Conservation (phyloP, 2,888 invertebrate species). For the Halictus quadricinctus region DNA sequence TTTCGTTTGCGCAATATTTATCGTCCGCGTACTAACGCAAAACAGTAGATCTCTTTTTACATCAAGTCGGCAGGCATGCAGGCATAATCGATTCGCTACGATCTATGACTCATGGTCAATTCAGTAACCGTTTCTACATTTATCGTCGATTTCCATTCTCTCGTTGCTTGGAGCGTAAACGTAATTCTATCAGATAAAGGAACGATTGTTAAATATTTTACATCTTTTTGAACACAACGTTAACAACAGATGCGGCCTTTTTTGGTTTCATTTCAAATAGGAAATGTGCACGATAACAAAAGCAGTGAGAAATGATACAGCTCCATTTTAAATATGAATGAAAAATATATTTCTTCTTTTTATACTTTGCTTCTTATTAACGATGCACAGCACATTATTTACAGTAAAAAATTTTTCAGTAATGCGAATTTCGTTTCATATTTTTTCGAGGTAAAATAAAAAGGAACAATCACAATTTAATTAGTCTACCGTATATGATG, state of each 20-base stretch:
- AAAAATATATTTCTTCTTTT: no score
- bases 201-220: neutral
- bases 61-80: neutral
- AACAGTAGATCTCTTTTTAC: neutral
- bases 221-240: neutral
- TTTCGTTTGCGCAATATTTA: neutral
- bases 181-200: neutral
- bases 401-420: no score
- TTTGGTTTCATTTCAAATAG: no score
- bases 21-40: neutral
- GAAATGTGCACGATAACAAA: no score
- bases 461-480: no score
- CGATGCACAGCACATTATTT: no score
- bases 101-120: slow-evolving; percentile 39
- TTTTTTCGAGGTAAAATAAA: no score
- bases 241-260: neutral
- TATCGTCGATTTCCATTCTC: slow-evolving; percentile 44
- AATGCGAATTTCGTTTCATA: no score
- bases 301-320: no score
- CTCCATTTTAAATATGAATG: no score
- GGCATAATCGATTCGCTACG: slow-evolving; percentile 28
- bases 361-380: no score
- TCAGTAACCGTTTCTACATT: slow-evolving; percentile 18
- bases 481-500: no score
- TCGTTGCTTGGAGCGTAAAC: slow-evolving; percentile 13